Percentiles rank a stretch among this genome's conserved stretches.
Conservation (phyloP, 1,140 invertebrate genomes). For the Papilio aristodemus region DNA sequence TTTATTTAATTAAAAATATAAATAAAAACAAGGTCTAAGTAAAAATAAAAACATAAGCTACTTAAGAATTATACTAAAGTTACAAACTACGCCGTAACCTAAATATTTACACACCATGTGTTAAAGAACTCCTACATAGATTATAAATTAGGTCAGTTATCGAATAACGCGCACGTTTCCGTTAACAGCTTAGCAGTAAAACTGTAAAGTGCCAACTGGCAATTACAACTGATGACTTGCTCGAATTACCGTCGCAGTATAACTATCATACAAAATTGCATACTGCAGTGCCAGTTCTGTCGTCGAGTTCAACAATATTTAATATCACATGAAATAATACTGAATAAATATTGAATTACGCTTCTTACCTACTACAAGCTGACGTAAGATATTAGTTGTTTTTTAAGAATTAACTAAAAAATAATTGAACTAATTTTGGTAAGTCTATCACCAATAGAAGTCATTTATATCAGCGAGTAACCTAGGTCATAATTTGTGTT, state of each 20-base stretch:
- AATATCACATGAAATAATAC: background rate
- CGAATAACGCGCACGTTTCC: conserved; percentile 36
- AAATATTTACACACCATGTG: conserved; percentile 28
- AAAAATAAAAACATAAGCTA: background rate
- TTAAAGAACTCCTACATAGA: conserved; percentile 36
- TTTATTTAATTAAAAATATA: too few species aligned
- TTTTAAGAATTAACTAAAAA: too few species aligned
- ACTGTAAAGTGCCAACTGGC: conserved; percentile 47
- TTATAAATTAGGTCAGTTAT: conserved; percentile 36
- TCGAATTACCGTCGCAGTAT: conserved; percentile 35
- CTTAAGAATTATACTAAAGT: conserved; percentile 14
- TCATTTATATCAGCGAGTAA: too few species aligned
- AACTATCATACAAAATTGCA: background rate
- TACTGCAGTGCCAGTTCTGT: background rate
- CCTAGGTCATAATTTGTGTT: too few species aligned
- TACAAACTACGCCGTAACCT: conserved; percentile 16
- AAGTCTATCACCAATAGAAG: too few species aligned
- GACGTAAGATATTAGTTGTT: background rate
- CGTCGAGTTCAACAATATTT: background rate
- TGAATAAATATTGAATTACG: background rate
- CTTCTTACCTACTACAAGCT: background rate
- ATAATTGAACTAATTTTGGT: too few species aligned
- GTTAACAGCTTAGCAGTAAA: conserved; percentile 16
- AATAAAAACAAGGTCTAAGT: background rate
- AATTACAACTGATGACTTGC: conserved; percentile 56